phyloP scores from a whole-genome alignment of 23 tunicate species.

The Clavelina lepadiformis region DNA sequence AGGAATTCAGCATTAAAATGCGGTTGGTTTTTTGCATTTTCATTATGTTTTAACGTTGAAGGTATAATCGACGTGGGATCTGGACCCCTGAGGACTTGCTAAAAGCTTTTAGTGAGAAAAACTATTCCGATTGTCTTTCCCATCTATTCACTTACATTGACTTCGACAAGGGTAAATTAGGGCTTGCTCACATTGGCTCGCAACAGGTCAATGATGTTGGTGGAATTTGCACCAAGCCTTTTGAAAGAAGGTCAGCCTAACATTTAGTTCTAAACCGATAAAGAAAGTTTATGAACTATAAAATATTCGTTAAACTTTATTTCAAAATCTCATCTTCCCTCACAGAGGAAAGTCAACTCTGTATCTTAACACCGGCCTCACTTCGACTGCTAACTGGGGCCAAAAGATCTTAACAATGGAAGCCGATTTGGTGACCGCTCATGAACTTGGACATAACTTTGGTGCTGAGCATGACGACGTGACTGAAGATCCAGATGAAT shows the following conservation, averaged over 20 bases:
- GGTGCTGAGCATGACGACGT: slow-evolving; percentile 96
- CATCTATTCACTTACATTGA: slow-evolving; percentile 95
- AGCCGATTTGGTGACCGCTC: slow-evolving; percentile 98
- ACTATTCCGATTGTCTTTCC: slow-evolving; percentile 61
- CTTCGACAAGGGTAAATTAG: slow-evolving; percentile 78
- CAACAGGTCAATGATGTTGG: slow-evolving; percentile 37
- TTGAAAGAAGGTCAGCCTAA: slow-evolving; percentile 1
- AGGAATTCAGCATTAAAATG: too few relatives aligned
- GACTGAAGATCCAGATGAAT: slow-evolving; percentile 8
- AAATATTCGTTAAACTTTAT: too few relatives aligned
- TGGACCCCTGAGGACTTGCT: slow-evolving; percentile 48
- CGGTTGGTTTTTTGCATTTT: too few relatives aligned
- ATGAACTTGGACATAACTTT: slow-evolving; percentile 97
- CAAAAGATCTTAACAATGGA: slow-evolving; percentile 76
- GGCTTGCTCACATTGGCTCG: slow-evolving; percentile 91
- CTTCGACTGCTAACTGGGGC: slow-evolving; percentile 91
- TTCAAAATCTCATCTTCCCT: too few relatives aligned
- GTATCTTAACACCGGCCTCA: slow-evolving; percentile 94
- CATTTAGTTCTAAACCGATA: too few relatives aligned
- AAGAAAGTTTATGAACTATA: too few relatives aligned
- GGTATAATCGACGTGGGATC: slow-evolving; percentile 1
- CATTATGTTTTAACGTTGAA: too few relatives aligned
- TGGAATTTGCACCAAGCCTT: slow-evolving; percentile 45
- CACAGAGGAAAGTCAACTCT: too few relatives aligned
- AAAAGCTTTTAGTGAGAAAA: slow-evolving; percentile 77